Base-by-base conservation (phyloP, 2,888 invertebrate genomes). In the Eristalinus sepulchralis region DNA sequence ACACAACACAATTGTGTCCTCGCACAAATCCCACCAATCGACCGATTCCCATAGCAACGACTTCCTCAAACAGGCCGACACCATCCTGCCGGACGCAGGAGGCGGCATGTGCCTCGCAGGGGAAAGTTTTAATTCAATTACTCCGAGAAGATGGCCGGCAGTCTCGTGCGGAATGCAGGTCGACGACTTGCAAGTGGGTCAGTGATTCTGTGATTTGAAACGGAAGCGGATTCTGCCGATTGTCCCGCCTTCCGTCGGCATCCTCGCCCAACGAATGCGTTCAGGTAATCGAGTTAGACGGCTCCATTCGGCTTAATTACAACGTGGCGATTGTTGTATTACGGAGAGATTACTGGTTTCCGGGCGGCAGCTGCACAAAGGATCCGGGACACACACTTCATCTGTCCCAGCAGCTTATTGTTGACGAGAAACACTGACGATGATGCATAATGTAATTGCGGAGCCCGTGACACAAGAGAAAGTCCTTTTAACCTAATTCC, bases 401-500 rank as follows among this genome's bases (percentile, higher is more conserved):
- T 39, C 39, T 17, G 6, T 6, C 39, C 39, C 13, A n/a, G n/a
- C 39, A 39, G 39, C 6, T 39, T n/a, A 39, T 39, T 39, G 39
- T 39, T 39, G 39, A 39, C n/a, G 13, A 39, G 13, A 39, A 39
- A 39, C 39, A 39, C 6, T 39, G 39, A 39, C 39, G 39, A 39
- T 39, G 39, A 39, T 39, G 39, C 39, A 39, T 39, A 39, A 39
- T 39, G 39, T 39, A 39, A 39, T 17, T 39, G 39, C 39, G 39
- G 39, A 39, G 39, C 13, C 39, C n/a, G n/a, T n/a, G 39, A 57
- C 31, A 33, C 34, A 64, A 64, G 55, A 66, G 73, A 70, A 55
- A 36, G 64, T 83, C 55, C 78, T 83, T 73, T 86, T 83, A 86
- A 86, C 85, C 85, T 68, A 86, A 83, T 86, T 86, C 73, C 73